Percentiles rank a stretch among this genome's conserved stretches.
These are phyloP conservation scores for Cariama cristata DNA, from an alignment of 2,113 vertebrate genomes.

Conservation along the genomic window DNA sequence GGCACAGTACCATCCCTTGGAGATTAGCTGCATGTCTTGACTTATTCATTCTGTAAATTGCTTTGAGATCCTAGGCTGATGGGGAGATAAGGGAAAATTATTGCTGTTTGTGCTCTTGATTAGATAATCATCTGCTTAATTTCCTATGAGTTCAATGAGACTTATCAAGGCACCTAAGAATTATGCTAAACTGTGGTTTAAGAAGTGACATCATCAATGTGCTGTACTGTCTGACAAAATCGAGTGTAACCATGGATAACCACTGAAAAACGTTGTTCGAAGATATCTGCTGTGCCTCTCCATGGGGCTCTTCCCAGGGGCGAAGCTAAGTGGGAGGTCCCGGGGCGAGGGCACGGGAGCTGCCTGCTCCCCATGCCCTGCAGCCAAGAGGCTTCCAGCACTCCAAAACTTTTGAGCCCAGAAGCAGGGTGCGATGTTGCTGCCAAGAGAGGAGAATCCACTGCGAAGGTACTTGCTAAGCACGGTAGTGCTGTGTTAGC, in stretches of 20 bases:
- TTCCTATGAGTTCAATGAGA: conserved; percentile 66
- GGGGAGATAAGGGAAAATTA: conserved; percentile 62
- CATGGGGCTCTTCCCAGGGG: background rate
- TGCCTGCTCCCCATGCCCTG: background rate
- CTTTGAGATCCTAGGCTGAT: conserved; percentile 44
- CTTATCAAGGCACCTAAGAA: conserved; percentile 36
- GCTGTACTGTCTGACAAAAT: background rate
- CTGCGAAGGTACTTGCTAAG: background rate
- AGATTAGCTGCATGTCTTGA: background rate
- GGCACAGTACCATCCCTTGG: background rate
- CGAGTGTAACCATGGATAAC: background rate
- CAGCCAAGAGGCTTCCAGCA: background rate
- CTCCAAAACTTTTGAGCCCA: background rate
- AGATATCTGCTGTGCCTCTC: background rate
- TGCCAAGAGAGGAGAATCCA: background rate
- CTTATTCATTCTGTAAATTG: conserved; percentile 53
- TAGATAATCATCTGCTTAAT: conserved; percentile 71
- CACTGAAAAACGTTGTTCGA: background rate
- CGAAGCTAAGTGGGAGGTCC: background rate
- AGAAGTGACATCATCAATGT: conserved; percentile 32
- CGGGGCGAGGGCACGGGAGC: fast-evolving
- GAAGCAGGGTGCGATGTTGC: background rate
- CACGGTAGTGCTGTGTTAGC: background rate
- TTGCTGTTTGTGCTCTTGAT: conserved; percentile 64
- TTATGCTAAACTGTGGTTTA: conserved; percentile 48